Conservation (phyloP, 2,797 vertebrate genomes). For the Spatula versicolor region DNA sequence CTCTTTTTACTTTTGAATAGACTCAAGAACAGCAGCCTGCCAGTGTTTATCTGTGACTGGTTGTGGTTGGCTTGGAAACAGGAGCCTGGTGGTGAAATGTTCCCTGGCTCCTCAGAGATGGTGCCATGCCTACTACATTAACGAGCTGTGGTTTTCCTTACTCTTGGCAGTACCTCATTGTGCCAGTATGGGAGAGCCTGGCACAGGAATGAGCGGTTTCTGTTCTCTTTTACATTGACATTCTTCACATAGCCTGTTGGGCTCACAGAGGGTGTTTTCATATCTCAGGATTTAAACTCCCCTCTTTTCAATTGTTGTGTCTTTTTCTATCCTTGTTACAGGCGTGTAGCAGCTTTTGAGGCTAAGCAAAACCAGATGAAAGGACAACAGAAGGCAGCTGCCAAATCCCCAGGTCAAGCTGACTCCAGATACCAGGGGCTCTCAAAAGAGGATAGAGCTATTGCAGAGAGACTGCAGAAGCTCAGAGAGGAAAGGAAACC, state of each 20-base stretch:
- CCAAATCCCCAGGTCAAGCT: not conserved
- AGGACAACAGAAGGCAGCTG: constrained; percentile 32
- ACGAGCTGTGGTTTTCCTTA: not conserved
- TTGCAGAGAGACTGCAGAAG: constrained; percentile 90
- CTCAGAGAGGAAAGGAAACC: constrained; percentile 89
- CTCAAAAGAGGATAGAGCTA: constrained; percentile 87
- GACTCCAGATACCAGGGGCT: constrained; percentile 71
- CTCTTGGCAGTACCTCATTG: not conserved
- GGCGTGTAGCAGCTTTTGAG: constrained; percentile 91
- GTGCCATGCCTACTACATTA: not conserved
- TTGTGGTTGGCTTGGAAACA: not conserved
- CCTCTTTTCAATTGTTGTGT: not conserved
- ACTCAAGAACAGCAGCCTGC: not conserved
- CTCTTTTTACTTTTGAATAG: not conserved
- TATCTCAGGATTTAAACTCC: not conserved
- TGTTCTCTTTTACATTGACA: not conserved
- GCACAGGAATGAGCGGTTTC: not conserved
- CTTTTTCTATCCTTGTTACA: constrained; percentile 61
- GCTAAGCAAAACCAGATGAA: constrained; percentile 83
- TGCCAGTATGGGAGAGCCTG: not conserved
- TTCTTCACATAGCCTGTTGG: not conserved
- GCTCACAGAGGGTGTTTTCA: not conserved
- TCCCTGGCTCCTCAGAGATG: not conserved
- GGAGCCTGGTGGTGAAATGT: not conserved
- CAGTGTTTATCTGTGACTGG: not conserved